Conservation (phyloP, 2,113 vertebrate species). For the Cettia cetti region DNA sequence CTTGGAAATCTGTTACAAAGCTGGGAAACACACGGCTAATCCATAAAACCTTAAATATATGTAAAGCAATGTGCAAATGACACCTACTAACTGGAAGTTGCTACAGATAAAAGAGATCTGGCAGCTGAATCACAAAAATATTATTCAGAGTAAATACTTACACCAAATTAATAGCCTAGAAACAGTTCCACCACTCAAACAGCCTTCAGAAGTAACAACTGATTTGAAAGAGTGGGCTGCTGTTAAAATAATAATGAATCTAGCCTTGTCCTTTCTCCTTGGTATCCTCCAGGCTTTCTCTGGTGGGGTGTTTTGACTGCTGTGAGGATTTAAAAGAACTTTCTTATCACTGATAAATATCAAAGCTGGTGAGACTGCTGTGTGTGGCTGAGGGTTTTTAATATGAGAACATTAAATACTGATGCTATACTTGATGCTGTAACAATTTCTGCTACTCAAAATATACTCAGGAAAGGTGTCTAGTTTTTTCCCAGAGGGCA, state of each 20-base stretch:
- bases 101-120: neutral
- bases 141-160: conserved; percentile 11
- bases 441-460: neutral
- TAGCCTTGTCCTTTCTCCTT: neutral
- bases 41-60: neutral
- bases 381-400: neutral
- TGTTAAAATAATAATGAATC: neutral
- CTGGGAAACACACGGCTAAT: neutral
- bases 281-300: neutral
- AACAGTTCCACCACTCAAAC: neutral
- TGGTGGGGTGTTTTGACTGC: neutral
- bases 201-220: neutral
- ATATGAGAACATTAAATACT: neutral
- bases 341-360: neutral
- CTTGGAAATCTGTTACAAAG: conserved; percentile 15
- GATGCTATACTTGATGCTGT: neutral
- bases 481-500: neutral
- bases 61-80: conserved; percentile 26
- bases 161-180: neutral
- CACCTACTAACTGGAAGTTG: conserved; percentile 2
- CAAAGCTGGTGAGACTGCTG: neutral
- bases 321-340: neutral
- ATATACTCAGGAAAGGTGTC: neutral
- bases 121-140: conserved; percentile 31
- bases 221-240: neutral